These are phyloP conservation scores for Zosterops pallidus DNA, from an alignment of 2,113 vertebrate genomes.

Conservation along the genomic window DNA sequence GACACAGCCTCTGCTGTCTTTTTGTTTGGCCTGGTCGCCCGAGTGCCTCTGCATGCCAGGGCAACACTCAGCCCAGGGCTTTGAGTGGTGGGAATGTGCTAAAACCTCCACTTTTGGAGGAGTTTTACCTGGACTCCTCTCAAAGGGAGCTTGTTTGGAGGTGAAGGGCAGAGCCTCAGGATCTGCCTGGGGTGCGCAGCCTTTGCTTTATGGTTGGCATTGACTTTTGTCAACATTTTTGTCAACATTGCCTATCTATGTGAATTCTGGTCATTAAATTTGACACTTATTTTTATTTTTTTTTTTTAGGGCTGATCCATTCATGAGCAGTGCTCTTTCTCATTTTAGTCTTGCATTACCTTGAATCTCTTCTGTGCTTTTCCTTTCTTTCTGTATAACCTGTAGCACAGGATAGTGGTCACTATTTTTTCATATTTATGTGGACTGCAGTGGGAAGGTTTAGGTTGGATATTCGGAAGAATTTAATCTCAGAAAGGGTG, in stretches of 20 bases:
- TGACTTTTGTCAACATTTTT: background rate
- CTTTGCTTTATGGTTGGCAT: background rate
- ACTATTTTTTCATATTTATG: fast-evolving
- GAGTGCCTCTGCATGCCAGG: background rate
- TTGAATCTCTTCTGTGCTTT: background rate
- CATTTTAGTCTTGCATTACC: background rate
- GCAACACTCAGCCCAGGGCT: fast-evolving
- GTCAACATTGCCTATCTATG: background rate
- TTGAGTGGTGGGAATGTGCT: background rate
- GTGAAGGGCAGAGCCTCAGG: background rate
- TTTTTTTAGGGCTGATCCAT: background rate
- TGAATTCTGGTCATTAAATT: background rate
- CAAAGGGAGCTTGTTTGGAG: background rate
- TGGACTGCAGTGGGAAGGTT: background rate
- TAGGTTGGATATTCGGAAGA: background rate
- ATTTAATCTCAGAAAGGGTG: background rate
- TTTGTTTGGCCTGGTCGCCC: background rate
- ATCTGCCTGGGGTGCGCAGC: fast-evolving
- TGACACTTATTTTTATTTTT: background rate
- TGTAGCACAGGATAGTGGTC: fast-evolving
- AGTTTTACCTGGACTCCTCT: fast-evolving
- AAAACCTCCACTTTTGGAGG: background rate
- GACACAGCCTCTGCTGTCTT: fast-evolving
- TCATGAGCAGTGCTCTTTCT: background rate
- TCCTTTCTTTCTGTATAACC: background rate